Evolutionary conservation across 2,113 vertebrate genomes (phyloP), one percentile per base, ranked within the genome.

Genomic region (Fregata magnificens): DNA sequence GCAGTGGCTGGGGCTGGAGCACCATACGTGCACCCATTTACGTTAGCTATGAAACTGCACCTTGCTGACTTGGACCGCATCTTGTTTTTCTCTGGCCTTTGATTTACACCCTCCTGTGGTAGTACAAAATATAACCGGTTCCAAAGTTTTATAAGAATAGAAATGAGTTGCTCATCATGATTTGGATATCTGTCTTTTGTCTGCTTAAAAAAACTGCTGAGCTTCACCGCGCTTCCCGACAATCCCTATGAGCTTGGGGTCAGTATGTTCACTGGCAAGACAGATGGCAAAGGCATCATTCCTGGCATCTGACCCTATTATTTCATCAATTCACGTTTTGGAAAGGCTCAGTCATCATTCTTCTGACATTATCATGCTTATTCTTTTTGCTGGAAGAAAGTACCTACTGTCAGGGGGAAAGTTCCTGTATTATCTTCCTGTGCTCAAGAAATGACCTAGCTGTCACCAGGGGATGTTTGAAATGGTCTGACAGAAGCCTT

Each of bases 11-110:
- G 29, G 21, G 11, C 38, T 69, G 40, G 32, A 67, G n/a, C 29
- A 59, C 45, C 53, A 5, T n/a, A 26, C 1, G 0, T 45, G 16
- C 3, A 17, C 17, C 22, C 2, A 0, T n/a, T 74, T 55, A 50
- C 0, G 3, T 10, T 45, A 45, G 12, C n/a, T 74, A 2, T 16
- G 38, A 52, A 76, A 31, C 20, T 0, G 0, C 22, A 36, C 16
- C 52, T 85, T 2, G 0, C 13, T 25, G 22, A 5, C 24, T 65
- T 58, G 19, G 11, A 5, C 24, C 2, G 4, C 32, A 29, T 77
- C 50, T 53, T 49, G 10, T 40, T 87, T 70, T 55, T n/a, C 53
- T 63, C 70, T 65, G 53, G 49, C 13, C 86, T 95, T 94, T 80
- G 21, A 77, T 85, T 83, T 67, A 36, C 50, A 72, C 52, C 14